phyloP scores from a whole-genome alignment of 1,140 invertebrate genomes.

The Choristoneura fumiferana region DNA sequence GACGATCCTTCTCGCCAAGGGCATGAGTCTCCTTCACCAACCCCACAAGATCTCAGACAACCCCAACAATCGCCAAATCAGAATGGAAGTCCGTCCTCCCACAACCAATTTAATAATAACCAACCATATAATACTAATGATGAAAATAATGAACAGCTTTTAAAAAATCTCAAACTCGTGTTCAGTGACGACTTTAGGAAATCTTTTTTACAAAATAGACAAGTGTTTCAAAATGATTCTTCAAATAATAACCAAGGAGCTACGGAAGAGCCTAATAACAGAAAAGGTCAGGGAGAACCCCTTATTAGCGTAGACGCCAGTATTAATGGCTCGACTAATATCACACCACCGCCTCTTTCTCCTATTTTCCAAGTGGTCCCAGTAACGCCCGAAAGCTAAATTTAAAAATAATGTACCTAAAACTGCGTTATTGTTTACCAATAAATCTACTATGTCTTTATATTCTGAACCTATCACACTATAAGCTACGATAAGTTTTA shows the following conservation, averaged over 20 bases:
- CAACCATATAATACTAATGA: not conserved
- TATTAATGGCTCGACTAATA: not conserved
- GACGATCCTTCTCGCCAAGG: not conserved
- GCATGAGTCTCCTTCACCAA: no score
- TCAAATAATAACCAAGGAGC: no score
- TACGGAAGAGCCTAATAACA: not conserved
- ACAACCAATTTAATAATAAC: no score
- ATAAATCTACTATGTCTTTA: no score
- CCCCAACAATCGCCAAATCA: no score
- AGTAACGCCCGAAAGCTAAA: conserved; percentile 4
- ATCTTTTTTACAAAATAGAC: not conserved
- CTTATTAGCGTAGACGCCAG: not conserved
- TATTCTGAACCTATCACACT: no score
- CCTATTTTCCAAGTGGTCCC: not conserved
- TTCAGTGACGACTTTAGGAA: not conserved
- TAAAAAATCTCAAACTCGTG: not conserved
- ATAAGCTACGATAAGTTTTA: no score
- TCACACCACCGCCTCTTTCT: not conserved
- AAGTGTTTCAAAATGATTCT: not conserved
- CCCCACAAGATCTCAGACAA: no score
- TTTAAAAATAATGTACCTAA: no score
- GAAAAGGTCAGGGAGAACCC: not conserved
- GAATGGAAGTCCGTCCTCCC: no score
- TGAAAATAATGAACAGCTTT: not conserved
- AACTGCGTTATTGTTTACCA: no score